These are phyloP conservation scores for Deilephila elpenor DNA, from an alignment of 2,888 invertebrate species.

Conservation along the genomic window DNA sequence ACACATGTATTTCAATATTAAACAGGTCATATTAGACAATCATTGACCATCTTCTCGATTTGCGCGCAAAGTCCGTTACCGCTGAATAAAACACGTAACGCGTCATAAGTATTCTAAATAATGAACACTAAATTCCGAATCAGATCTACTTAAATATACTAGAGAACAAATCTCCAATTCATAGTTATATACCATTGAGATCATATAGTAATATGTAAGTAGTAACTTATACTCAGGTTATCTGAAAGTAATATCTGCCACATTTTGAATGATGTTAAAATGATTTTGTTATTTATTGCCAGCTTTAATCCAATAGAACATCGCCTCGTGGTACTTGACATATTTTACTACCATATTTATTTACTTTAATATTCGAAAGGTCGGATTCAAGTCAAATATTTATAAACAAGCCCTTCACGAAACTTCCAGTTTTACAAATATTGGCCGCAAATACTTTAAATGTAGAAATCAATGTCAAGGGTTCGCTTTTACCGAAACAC, in stretches of 20 bases:
- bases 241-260: no score
- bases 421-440: slow-evolving; percentile 33
- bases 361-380: background rate
- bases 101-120: no score
- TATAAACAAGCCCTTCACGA: slow-evolving; percentile 27
- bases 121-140: no score
- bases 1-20: background rate
- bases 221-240: no score
- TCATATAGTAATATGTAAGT: no score
- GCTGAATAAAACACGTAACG: no score
- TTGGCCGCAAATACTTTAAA: slow-evolving; percentile 18
- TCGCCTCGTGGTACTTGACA: background rate
- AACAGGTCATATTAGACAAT: background rate
- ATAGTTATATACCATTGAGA: no score
- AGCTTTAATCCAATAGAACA: background rate
- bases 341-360: slow-evolving; percentile 11
- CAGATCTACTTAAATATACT: no score
- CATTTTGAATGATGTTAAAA: no score
- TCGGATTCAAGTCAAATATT: slow-evolving; percentile 15
- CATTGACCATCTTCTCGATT: no score
- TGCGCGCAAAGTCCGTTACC: no score
- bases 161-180: no score
- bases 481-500: slow-evolving; percentile 58
- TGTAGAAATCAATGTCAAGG: background rate
- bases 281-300: background rate